Base-by-base conservation (phyloP, 2,113 vertebrate species). In the Seriola aureovittata region DNA sequence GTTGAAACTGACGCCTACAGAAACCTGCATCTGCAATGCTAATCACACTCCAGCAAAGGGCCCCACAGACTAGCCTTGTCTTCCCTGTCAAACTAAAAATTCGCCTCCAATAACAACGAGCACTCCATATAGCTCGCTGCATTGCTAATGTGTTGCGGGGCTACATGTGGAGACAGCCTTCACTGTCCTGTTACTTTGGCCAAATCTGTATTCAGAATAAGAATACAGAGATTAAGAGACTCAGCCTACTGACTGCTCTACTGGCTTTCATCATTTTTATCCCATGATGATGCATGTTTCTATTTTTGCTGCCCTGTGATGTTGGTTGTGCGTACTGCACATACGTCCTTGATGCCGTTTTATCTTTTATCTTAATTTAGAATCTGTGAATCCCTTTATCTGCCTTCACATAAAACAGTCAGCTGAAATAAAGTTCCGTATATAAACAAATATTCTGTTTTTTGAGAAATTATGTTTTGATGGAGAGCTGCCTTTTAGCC, bases 11-110 rank as follows among this genome's bases (percentile, higher is more conserved):
- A 90, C 86, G 86, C 92, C 91, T 89, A 87, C 91, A 85, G 89
- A 91, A 89, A 70, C 46, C 58, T 19, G 74, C 84, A 90, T 93
- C 89, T 94, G 89, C 89, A 92, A 89, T 91, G 88, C 90, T 94
- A 92, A 93, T 93, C 85, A 85, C 81, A 78, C 81, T 79, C 63
- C 32, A 36, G 86, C 82, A 88, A 88, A 85, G 55, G 74, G 74
- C 86, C 82, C 77, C 44, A 48, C 70, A 89, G 85, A 90, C 82
- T 32, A 38, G 85, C 76, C 81, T 71, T 8, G 68, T 88, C 86
- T 85, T 87, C 65, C 68, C 64, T 79, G 88, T 90, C 75, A 81
- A 77, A 85, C 65, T 78, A 50, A 85, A 88, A 81, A 82, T 71
- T 67, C 2, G 38, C 84, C 91, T 84, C 79, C 76, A 80, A 71